Percentiles rank a stretch among this genome's conserved stretches.
Evolutionary conservation across 2,888 invertebrate genomes (phyloP).

Genomic region (Lasioglossum villosulum): DNA sequence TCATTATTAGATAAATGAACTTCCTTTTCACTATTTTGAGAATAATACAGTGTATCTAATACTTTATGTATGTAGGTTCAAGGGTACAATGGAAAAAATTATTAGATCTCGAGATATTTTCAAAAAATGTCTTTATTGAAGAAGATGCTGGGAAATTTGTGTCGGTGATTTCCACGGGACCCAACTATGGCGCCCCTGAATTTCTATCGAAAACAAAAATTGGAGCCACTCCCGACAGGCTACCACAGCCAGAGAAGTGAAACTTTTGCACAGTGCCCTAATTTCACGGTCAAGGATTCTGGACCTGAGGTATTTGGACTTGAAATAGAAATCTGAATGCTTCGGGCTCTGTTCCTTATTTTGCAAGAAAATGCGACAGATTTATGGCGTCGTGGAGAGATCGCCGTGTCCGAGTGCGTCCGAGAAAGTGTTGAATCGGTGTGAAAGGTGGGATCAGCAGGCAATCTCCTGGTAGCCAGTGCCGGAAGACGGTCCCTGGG

Average conservation of each 20-base stretch:
- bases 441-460: conserved; percentile 56
- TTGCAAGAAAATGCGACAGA: conserved; percentile 1
- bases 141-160: too few relatives aligned
- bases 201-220: not conserved
- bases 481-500: conserved; percentile 62
- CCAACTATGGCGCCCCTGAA: not conserved
- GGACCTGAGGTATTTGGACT: not conserved
- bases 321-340: not conserved
- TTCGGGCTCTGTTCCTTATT: not conserved
- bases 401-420: conserved; percentile 5
- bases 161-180: too few relatives aligned
- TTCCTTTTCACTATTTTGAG: too few relatives aligned
- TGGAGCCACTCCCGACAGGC: not conserved
- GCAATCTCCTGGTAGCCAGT: conserved; percentile 64
- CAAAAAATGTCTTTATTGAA: too few relatives aligned
- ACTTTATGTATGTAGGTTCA: too few relatives aligned
- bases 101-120: too few relatives aligned
- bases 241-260: not conserved
- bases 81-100: too few relatives aligned
- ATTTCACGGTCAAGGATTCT: not conserved
- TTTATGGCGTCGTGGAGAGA: not conserved
- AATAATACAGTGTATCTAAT: too few relatives aligned
- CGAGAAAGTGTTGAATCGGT: conserved; percentile 46
- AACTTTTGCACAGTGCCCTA: not conserved
- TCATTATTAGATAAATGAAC: too few relatives aligned